These are phyloP conservation scores for Anthopleura sola DNA, from an alignment of 64 coral and sea anemone species.

Conservation along the genomic window DNA sequence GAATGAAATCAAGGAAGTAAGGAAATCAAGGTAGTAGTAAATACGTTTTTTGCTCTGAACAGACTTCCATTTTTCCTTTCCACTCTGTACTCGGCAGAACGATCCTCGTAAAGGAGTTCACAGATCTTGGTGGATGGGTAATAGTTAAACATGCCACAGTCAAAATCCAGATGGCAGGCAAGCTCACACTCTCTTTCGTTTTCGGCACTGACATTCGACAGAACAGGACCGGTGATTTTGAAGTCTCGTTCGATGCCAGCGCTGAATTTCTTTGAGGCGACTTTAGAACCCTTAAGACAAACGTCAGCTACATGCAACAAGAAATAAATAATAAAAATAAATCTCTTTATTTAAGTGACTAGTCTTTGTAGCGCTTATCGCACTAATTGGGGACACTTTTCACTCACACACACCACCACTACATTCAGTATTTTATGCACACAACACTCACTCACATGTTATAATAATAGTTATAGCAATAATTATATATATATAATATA, in stretches of 20 bases:
- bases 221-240: not conserved
- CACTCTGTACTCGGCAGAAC: not conserved
- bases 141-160: not conserved
- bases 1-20: not conserved
- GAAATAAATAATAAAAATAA: too few species aligned
- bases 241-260: not conserved
- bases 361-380: too few species aligned
- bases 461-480: too few species aligned
- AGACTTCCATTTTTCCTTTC: not conserved
- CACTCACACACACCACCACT: too few species aligned
- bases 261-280: not conserved
- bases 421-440: too few species aligned
- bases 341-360: too few species aligned
- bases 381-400: too few species aligned
- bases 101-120: conserved; percentile 7
- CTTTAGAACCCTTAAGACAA: not conserved
- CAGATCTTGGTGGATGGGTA: not conserved
- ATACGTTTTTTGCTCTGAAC: not conserved
- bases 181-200: not conserved
- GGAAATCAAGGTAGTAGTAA: not conserved
- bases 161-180: not conserved
- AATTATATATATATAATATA: too few species aligned
- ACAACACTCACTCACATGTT: too few species aligned
- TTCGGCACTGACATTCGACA: not conserved
- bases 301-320: not conserved